Evolutionary conservation across 2,888 invertebrate species (phyloP).

Genomic region (Pristionchus arcanus): DNA sequence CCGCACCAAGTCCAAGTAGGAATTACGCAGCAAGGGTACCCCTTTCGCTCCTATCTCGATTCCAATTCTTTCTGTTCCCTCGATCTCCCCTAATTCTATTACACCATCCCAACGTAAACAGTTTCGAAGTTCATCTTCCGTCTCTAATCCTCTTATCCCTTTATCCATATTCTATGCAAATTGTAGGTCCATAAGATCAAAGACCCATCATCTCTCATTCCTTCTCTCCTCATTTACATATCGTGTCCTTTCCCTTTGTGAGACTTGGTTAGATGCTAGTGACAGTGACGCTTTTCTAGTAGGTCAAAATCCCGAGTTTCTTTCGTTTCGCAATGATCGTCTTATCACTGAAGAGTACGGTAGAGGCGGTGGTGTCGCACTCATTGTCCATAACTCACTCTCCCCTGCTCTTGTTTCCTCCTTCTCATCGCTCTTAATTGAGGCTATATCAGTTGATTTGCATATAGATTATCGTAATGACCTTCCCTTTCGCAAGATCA

Average conservation of each 20-base stretch:
- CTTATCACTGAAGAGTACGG: neutral
- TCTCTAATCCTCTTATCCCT: neutral
- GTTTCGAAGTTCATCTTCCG: too few relatives aligned
- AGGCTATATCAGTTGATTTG: neutral
- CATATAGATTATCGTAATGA: too few relatives aligned
- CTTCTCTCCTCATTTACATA: neutral
- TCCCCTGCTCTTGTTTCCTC: neutral
- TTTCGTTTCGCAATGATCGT: neutral
- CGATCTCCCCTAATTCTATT: neutral
- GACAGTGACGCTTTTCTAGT: neutral
- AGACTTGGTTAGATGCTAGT: too few relatives aligned
- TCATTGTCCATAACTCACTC: slow-evolving; percentile 31
- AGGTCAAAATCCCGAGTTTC: neutral
- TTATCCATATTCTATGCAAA: neutral
- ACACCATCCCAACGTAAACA: too few relatives aligned
- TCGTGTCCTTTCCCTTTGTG: slow-evolving; percentile 52
- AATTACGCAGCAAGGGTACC: neutral
- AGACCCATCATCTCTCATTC: neutral
- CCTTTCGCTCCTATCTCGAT: neutral
- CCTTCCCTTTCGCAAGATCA: neutral
- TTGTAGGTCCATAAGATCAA: too few relatives aligned
- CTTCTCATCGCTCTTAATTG: neutral
- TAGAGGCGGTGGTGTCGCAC: slow-evolving; percentile 44
- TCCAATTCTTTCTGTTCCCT: slow-evolving; percentile 46
- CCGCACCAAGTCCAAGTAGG: neutral